Evolutionary conservation across 2,888 invertebrate species (phyloP).

Genomic region (Drosophila yooni): DNA sequence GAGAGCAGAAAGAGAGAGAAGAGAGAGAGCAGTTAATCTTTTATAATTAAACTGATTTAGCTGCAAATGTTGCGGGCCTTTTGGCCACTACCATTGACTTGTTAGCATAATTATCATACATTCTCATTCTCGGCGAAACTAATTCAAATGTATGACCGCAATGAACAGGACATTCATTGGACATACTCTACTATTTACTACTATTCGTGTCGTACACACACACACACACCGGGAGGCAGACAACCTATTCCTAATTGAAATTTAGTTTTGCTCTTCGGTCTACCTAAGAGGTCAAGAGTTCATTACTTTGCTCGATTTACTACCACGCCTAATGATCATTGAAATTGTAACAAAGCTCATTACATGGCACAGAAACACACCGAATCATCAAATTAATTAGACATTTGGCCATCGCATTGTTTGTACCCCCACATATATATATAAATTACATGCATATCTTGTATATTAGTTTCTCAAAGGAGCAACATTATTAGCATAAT

Average conservation of each 20-base stretch:
- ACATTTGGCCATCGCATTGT: slow-evolving; percentile 22
- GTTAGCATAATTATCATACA: slow-evolving; percentile 78
- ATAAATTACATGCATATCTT: neutral
- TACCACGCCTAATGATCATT: slow-evolving; percentile 31
- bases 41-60: slow-evolving; percentile 80
- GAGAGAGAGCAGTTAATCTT: slow-evolving; percentile 64
- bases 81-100: slow-evolving; percentile 57
- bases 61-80: slow-evolving; percentile 22
- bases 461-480: neutral
- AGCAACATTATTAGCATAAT: neutral
- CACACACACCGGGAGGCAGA: neutral
- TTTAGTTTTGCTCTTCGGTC: slow-evolving; percentile 61
- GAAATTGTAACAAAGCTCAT: slow-evolving; percentile 27
- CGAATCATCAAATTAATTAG: slow-evolving; percentile 44
- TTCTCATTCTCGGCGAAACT: slow-evolving; percentile 66
- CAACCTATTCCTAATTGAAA: slow-evolving; percentile 66
- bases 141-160: slow-evolving; percentile 66
- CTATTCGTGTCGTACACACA: neutral
- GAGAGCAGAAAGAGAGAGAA: too few relatives aligned
- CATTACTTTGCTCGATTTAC: slow-evolving; percentile 24
- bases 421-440: neutral
- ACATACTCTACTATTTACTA: slow-evolving; percentile 35
- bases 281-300: slow-evolving; percentile 49
- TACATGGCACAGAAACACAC: slow-evolving; percentile 22
- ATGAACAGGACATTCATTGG: slow-evolving; percentile 60